A percentile compares a stretch with the other conserved stretches of the same genome.
Evolutionary conservation across 30 jellyfish, hydroid and myxozoan species (phyloP).

Genomic region (Aurelia sp.): DNA sequence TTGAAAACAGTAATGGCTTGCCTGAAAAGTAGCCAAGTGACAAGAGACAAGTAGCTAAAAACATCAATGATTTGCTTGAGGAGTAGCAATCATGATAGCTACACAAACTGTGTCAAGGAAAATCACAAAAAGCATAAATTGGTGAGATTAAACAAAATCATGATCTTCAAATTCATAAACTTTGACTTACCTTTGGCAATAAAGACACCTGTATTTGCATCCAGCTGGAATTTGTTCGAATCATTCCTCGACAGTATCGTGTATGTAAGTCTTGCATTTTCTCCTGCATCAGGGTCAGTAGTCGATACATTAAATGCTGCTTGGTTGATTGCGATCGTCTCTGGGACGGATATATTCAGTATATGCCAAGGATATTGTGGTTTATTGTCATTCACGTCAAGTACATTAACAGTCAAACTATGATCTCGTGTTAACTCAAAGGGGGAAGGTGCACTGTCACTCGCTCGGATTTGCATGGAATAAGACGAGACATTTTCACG

Average conservation of each 20-base stretch:
- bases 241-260: conserved; percentile 43
- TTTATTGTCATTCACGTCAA: conserved; percentile 80
- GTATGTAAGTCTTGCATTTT: conserved; percentile 73
- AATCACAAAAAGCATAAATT: not conserved
- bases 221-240: conserved; percentile 46
- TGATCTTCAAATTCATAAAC: not conserved
- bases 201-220: conserved; percentile 64
- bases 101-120: too few relatives aligned
- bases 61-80: too few relatives aligned
- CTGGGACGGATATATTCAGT: conserved; percentile 67
- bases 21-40: too few relatives aligned
- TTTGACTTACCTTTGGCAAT: conserved; percentile 51
- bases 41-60: too few relatives aligned
- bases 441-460: conserved; percentile 92
- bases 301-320: conserved; percentile 73
- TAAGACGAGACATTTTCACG: conserved; percentile 73
- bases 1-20: too few relatives aligned
- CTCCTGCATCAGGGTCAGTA: conserved; percentile 81
- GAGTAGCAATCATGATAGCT: too few relatives aligned
- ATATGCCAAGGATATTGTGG: conserved; percentile 70
- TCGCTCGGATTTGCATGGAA: conserved; percentile 61
- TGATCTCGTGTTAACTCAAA: conserved; percentile 54
- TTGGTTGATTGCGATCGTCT: conserved; percentile 62
- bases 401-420: conserved; percentile 55
- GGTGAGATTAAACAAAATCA: not conserved